phyloP scores from a whole-genome alignment of 2,113 vertebrate species.

The Eublepharis macularius region DNA sequence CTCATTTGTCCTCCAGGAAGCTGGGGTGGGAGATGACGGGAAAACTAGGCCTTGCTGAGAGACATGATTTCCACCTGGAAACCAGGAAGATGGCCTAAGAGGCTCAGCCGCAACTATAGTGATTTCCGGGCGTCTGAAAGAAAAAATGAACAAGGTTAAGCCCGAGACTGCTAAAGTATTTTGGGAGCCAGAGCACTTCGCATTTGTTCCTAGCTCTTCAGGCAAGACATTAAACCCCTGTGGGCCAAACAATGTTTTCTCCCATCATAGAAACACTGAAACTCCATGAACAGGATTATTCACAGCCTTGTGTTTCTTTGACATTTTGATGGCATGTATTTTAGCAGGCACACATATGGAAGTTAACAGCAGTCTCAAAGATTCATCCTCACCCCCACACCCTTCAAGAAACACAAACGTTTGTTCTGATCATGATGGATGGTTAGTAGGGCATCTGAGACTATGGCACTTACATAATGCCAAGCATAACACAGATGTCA shows the following conservation, averaged over 20 bases:
- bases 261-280: slow-evolving; percentile 27
- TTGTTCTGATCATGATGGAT: background rate
- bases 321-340: background rate
- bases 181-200: slow-evolving; percentile 6
- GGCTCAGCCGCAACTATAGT: slow-evolving; percentile 90
- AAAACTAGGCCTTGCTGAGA: slow-evolving; percentile 74
- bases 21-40: slow-evolving; percentile 77
- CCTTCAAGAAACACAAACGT: background rate
- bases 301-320: background rate
- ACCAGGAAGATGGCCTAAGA: slow-evolving; percentile 82
- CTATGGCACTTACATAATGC: background rate
- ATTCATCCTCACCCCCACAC: no score
- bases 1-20: slow-evolving; percentile 79
- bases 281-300: slow-evolving; percentile 18
- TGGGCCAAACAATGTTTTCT: slow-evolving; percentile 2
- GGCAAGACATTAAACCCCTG: background rate
- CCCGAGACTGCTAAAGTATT: slow-evolving; percentile 3
- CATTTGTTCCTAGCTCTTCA: background rate
- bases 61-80: slow-evolving; percentile 72
- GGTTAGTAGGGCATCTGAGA: background rate
- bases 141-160: background rate
- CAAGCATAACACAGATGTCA: no score
- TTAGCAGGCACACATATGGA: background rate
- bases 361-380: background rate
- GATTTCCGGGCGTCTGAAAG: slow-evolving; percentile 88